Conservation (phyloP, 2,797 vertebrate species). For the Moxostoma hubbsi region DNA sequence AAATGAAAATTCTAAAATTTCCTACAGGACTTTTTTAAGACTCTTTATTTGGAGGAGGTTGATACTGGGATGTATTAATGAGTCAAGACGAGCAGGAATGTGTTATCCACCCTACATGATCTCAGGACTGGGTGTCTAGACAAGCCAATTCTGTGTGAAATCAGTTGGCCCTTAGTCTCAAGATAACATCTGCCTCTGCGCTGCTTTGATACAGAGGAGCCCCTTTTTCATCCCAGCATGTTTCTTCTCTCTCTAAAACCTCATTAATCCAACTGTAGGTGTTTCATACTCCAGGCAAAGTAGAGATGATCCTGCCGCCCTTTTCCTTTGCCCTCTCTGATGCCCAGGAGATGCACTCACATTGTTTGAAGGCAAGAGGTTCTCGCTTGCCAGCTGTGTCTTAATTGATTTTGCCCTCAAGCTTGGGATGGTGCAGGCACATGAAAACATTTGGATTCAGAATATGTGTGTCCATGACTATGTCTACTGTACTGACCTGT, state of each 20-base stretch:
- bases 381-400: conserved; percentile 51
- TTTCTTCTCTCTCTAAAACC: conserved; percentile 63
- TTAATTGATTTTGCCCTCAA: conserved; percentile 57
- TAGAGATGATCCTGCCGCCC: conserved; percentile 33
- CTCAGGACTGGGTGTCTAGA: conserved; percentile 53
- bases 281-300: conserved; percentile 57
- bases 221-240: conserved; percentile 62
- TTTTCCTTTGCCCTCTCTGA: conserved; percentile 61
- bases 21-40: too few species aligned
- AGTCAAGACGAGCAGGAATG: background rate
- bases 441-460: conserved; percentile 24
- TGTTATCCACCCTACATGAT: conserved; percentile 44
- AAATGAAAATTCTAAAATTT: too few species aligned
- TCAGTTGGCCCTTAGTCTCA: conserved; percentile 37
- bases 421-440: conserved; percentile 23
- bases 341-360: conserved; percentile 61
- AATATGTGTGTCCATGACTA: conserved; percentile 6
- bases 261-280: conserved; percentile 67
- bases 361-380: conserved; percentile 65
- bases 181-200: conserved; percentile 19
- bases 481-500: background rate
- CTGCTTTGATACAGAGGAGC: conserved; percentile 18
- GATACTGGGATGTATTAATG: background rate
- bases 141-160: conserved; percentile 27
- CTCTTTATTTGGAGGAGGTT: background rate